These are phyloP conservation scores for Acrocyrtus sp. DNA, from an alignment of 2,888 invertebrate species.

Conservation along the genomic window DNA sequence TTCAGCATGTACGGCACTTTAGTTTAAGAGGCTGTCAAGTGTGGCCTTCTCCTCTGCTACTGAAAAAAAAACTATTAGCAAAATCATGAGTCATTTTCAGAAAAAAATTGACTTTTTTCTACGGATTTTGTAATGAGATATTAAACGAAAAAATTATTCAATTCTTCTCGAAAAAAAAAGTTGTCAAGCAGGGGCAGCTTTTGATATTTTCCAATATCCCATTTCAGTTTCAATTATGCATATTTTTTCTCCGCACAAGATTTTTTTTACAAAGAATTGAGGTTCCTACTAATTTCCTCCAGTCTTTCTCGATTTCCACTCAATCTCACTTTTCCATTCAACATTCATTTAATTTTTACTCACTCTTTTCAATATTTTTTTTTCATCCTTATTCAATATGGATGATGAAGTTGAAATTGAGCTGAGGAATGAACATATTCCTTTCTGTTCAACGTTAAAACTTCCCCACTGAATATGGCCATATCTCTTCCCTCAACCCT, in stretches of 20 bases:
- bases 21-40: no score
- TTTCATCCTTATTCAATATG: conserved; percentile 23
- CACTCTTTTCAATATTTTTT: conserved; percentile 28
- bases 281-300: conserved; percentile 35
- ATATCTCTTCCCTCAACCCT: conserved; percentile 2
- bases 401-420: background rate
- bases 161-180: no score
- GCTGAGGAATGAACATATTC: background rate
- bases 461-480: background rate
- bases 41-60: no score
- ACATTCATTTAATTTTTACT: conserved; percentile 43
- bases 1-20: no score
- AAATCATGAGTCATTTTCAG: no score
- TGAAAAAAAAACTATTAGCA: no score
- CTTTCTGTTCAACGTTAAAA: background rate
- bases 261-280: no score
- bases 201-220: no score
- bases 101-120: no score
- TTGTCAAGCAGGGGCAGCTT: background rate
- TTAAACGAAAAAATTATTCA: no score
- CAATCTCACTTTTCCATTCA: conserved; percentile 33
- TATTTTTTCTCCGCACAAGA: background rate
- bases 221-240: background rate
- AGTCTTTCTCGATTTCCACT: conserved; percentile 13
- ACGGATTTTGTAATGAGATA: no score